Conservation (phyloP, 2,888 invertebrate genomes). For the Pristionchus exspectatus region DNA sequence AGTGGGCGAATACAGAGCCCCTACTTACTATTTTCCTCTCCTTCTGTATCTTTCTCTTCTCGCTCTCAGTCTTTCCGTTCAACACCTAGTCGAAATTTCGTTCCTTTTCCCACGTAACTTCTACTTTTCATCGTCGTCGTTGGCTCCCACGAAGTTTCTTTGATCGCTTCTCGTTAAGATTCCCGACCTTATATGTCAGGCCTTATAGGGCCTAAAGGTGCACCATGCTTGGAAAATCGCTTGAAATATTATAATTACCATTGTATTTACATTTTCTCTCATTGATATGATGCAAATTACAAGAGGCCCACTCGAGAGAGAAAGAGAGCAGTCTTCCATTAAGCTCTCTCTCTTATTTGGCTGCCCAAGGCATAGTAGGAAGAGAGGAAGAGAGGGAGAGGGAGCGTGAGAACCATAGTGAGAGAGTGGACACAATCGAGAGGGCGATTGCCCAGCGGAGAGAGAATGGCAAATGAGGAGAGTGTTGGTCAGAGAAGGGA, state of each 20-base stretch:
- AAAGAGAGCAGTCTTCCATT: conserved; percentile 37
- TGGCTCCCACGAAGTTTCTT: too few relatives aligned
- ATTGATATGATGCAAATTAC: background rate
- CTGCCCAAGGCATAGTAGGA: conserved; percentile 19
- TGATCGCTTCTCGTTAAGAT: too few relatives aligned
- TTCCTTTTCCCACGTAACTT: background rate
- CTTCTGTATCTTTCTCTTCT: background rate
- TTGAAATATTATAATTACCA: too few relatives aligned
- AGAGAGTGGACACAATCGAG: conserved; percentile 19
- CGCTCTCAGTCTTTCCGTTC: background rate
- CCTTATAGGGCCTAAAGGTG: too few relatives aligned
- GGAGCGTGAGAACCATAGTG: conserved; percentile 14
- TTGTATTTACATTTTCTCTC: background rate
- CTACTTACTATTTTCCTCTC: background rate
- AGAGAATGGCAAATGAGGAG: conserved; percentile 9
- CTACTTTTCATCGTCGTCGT: background rate
- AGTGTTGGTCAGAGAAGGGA: background rate
- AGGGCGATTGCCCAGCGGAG: conserved; percentile 1
- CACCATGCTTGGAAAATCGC: too few relatives aligned
- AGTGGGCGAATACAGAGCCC: background rate
- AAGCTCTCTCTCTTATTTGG: conserved; percentile 38
- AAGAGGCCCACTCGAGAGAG: background rate
- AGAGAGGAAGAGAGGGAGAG: background rate
- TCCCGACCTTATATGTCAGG: too few relatives aligned
- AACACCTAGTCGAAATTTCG: background rate